Evolutionary conservation across 2,888 invertebrate genomes (phyloP).

Genomic region (Osmoderma eremita): DNA sequence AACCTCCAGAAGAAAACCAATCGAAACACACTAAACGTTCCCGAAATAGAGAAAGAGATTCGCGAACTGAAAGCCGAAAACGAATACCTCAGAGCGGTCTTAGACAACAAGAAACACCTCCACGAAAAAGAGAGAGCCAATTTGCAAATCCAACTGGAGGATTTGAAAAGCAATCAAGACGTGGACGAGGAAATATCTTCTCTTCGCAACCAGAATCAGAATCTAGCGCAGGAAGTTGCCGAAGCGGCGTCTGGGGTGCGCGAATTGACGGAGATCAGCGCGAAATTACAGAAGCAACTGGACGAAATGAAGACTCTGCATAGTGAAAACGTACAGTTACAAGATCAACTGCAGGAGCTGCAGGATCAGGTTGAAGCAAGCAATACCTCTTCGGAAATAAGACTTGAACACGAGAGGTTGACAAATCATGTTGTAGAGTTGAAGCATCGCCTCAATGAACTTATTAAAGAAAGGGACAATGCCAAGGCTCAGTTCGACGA

Average conservation of each 20-base stretch:
- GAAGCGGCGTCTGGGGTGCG: conserved; percentile 17
- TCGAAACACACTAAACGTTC: conserved; percentile 13
- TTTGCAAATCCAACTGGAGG: not conserved
- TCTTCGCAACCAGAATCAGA: conserved; percentile 1
- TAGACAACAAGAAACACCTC: conserved; percentile 15
- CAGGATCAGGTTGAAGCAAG: conserved; percentile 6
- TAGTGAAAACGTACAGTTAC: conserved; percentile 8
- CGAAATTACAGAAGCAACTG: conserved; percentile 12
- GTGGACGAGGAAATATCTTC: conserved; percentile 2
- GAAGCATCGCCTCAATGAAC: conserved; percentile 25
- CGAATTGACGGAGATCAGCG: conserved; percentile 19
- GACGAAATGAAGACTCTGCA: conserved; percentile 26
- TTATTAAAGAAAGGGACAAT: conserved; percentile 21
- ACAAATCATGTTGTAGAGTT: conserved; percentile 20
- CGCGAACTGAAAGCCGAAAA: conserved; percentile 25
- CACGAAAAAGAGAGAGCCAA: conserved; percentile 17
- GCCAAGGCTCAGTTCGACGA: conserved; percentile 25
- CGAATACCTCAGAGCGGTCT: conserved; percentile 23
- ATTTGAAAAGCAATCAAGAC: not conserved
- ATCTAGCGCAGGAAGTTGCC: conserved; percentile 10
- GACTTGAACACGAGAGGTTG: not conserved
- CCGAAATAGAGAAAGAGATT: conserved; percentile 22
- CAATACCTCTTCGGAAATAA: not conserved
- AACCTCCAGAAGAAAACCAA: conserved; percentile 27
- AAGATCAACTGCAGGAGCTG: conserved; percentile 8